Conservation (phyloP, 64 coral and sea anemone species). For the Porites lutea region DNA sequence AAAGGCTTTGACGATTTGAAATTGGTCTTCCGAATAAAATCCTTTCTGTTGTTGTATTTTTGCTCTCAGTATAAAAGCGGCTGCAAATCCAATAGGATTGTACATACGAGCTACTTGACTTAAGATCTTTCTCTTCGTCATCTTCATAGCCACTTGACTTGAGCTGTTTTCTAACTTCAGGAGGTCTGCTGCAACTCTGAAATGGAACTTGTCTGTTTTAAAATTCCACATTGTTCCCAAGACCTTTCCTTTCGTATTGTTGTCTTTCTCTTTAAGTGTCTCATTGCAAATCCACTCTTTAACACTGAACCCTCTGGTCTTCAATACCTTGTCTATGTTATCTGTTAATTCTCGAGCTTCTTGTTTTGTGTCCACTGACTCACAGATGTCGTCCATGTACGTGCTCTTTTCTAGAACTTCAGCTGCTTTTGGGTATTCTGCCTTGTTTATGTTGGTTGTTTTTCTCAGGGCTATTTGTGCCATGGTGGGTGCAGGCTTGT, state of each 20-base stretch:
- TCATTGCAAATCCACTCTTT: conserved; percentile 61
- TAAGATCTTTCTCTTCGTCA: conserved; percentile 49
- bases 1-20: too few relatives aligned
- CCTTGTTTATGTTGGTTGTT: conserved; percentile 53
- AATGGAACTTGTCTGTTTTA: conserved; percentile 9
- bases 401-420: conserved; percentile 11
- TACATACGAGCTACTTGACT: conserved; percentile 25
- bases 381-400: conserved; percentile 83
- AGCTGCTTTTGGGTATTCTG: conserved; percentile 48
- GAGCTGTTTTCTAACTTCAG: conserved; percentile 24
- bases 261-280: conserved; percentile 7
- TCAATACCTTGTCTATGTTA: conserved; percentile 61
- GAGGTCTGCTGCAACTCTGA: conserved; percentile 27
- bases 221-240: conserved; percentile 37
- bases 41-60: too few relatives aligned
- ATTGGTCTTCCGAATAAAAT: too few relatives aligned
- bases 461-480: conserved; percentile 56
- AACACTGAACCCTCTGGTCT: conserved; percentile 69
- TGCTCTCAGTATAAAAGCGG: too few relatives aligned
- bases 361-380: conserved; percentile 55
- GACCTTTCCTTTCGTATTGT: conserved; percentile 47
- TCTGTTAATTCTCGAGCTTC: conserved; percentile 46
- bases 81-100: neutral
- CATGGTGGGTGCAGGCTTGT: conserved; percentile 12
- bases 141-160: neutral